phyloP scores from a whole-genome alignment of 2,797 vertebrate species.

The Rousettus madagascariensis region DNA sequence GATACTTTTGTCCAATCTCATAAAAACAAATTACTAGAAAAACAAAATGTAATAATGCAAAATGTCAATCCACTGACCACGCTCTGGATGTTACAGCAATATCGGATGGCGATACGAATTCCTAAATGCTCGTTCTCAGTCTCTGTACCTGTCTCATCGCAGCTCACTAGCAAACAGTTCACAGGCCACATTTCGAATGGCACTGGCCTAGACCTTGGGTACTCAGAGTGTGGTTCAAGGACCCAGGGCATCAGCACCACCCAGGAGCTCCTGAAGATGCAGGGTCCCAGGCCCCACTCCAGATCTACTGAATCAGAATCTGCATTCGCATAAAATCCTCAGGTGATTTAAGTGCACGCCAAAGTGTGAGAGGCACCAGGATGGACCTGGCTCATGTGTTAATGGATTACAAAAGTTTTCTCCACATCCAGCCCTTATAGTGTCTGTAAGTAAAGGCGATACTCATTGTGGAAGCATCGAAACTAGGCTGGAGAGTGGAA shows the following conservation, averaged over 20 bases:
- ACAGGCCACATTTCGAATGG: not conserved
- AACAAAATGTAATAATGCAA: not conserved
- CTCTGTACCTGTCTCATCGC: not conserved
- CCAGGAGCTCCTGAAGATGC: not conserved
- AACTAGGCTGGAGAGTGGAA: not conserved
- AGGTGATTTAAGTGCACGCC: not conserved
- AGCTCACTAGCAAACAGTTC: not conserved
- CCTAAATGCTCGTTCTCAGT: not conserved
- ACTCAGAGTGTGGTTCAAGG: not conserved
- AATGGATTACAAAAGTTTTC: not conserved
- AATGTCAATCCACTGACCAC: not conserved
- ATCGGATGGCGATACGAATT: not conserved
- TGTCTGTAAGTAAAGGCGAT: not conserved
- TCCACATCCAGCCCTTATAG: not conserved
- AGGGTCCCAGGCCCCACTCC: not conserved
- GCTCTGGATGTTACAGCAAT: not conserved
- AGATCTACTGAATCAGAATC: not conserved
- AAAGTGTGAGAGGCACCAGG: not conserved
- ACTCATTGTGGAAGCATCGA: not conserved
- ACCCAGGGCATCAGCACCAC: not conserved
- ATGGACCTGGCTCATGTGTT: not conserved
- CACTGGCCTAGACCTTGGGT: not conserved
- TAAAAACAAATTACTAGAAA: conserved; percentile 4
- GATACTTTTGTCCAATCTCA: not conserved
- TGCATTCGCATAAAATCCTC: not conserved